phyloP scores from a whole-genome alignment of 2,113 vertebrate species.

The Leptocoma aspasia region DNA sequence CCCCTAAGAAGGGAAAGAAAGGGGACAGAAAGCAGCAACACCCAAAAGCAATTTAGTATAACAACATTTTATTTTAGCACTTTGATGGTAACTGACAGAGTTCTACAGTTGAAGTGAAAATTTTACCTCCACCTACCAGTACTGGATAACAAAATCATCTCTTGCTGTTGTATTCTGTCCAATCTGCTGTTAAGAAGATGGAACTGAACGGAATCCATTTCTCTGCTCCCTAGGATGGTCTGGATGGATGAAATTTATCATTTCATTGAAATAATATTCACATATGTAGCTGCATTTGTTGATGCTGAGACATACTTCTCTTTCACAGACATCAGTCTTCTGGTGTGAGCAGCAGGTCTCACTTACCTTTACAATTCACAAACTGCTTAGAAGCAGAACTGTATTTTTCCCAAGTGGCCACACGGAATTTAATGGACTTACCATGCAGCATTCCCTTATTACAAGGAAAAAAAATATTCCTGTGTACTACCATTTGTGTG shows the following conservation, averaged over 20 bases:
- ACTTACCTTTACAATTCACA: background rate
- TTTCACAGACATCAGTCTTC: background rate
- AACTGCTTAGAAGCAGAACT: background rate
- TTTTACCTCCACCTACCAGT: background rate
- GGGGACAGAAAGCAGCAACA: background rate
- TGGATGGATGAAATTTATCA: background rate
- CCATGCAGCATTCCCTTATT: background rate
- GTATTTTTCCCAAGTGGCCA: background rate
- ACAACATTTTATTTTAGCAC: background rate
- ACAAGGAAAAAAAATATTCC: background rate
- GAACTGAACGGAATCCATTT: background rate
- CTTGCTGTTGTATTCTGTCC: background rate
- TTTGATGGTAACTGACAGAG: background rate
- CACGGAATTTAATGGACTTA: background rate
- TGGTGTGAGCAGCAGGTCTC: background rate
- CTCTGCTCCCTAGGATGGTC: background rate
- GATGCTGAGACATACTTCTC: background rate
- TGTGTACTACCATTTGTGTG: background rate
- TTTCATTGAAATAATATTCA: background rate
- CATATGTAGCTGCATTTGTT: background rate
- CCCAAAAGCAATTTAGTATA: background rate
- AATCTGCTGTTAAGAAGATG: background rate
- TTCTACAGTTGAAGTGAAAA: background rate
- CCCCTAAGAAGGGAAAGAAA: background rate
- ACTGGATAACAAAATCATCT: background rate